Evolutionary conservation across 2,797 vertebrate species (phyloP).

Genomic region (Mustela erminea): DNA sequence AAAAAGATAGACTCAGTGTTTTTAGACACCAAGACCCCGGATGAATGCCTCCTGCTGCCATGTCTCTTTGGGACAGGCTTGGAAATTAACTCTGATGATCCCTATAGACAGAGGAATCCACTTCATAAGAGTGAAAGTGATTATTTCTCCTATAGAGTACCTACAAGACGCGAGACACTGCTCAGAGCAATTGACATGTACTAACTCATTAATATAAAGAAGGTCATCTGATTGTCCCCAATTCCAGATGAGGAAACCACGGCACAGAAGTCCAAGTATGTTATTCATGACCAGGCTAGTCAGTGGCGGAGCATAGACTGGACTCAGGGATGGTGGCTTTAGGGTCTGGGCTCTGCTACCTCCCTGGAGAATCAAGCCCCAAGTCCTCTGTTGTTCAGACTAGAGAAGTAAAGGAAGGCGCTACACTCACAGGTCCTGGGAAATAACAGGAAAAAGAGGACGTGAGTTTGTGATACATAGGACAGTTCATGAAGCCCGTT

Average conservation of each 20-base stretch:
- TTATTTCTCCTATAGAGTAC: background rate
- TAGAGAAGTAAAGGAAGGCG: background rate
- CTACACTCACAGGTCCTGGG: background rate
- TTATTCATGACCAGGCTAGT: background rate
- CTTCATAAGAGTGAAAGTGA: background rate
- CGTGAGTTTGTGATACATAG: background rate
- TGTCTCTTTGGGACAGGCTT: background rate
- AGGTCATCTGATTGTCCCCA: no score
- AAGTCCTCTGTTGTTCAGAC: background rate
- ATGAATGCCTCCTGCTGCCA: background rate
- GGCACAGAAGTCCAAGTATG: background rate
- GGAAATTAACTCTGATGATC: background rate
- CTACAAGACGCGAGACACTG: background rate
- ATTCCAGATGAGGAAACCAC: background rate
- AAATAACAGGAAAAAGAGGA: background rate
- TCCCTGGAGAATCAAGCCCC: background rate
- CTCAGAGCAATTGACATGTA: background rate
- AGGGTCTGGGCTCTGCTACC: background rate
- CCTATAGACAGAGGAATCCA: background rate
- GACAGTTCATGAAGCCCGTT: background rate
- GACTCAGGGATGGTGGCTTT: background rate
- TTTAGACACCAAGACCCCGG: background rate
- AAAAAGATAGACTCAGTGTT: background rate
- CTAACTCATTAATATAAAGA: rapidly evolving
- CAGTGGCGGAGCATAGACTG: background rate